Evolutionary conservation across 2,888 invertebrate genomes (phyloP).

Genomic region (Acleris laterana): DNA sequence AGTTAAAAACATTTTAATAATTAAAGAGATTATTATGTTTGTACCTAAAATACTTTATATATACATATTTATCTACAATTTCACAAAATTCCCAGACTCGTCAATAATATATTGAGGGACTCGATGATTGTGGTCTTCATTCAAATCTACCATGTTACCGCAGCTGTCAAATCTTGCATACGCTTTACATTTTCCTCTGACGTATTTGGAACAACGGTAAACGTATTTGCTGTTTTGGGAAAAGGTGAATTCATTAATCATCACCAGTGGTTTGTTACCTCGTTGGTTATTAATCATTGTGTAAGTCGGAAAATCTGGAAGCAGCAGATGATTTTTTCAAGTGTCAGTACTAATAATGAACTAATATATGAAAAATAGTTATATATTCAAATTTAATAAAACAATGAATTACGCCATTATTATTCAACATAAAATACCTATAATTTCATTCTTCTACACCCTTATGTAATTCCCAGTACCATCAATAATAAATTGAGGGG

Average conservation of each 20-base stretch:
- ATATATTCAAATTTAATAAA: no score
- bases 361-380: no score
- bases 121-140: no score
- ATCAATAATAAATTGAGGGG: conserved; percentile 18
- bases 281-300: neutral
- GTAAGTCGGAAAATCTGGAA: neutral
- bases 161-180: neutral
- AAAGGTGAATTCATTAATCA: conserved; percentile 2
- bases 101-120: conserved; percentile 17
- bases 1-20: no score
- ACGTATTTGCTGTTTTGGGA: neutral
- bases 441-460: neutral
- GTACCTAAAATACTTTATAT: no score
- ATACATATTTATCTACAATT: neutral
- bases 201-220: conserved; percentile 11
- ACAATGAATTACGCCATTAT: no score
- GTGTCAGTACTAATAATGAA: no score
- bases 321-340: neutral
- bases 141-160: no score
- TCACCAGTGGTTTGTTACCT: neutral
- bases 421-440: no score
- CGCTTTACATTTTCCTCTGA: neutral
- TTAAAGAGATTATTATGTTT: no score
- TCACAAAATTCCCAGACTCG: neutral
- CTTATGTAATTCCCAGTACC: neutral